phyloP scores from a whole-genome alignment of 2,888 invertebrate genomes.

The Diplazon laetatorius region DNA sequence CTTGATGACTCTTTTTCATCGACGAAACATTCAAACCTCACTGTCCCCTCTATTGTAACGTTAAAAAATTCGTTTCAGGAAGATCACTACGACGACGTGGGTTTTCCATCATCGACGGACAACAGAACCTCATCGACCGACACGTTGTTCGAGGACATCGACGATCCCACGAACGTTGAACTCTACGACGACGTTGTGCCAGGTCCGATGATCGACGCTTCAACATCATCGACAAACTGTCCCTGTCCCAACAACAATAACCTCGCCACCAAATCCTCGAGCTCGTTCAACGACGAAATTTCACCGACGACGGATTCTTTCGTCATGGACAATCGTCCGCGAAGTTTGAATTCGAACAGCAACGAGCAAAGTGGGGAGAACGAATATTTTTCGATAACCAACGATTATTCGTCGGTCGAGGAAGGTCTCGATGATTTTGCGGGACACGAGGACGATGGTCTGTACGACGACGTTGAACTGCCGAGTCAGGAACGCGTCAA shows the following conservation, averaged over 20 bases:
- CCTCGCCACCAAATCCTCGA: constrained; percentile 9
- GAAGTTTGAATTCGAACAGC: constrained; percentile 7
- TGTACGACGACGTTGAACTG: constrained; percentile 76
- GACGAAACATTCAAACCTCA: neutral
- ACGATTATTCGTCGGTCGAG: constrained; percentile 74
- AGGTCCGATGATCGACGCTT: constrained; percentile 32
- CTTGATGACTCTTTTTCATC: too few relatives aligned
- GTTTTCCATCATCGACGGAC: constrained; percentile 44
- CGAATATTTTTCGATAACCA: constrained; percentile 66
- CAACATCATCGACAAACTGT: constrained; percentile 26
- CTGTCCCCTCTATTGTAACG: neutral
- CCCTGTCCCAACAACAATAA: neutral
- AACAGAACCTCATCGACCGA: constrained; percentile 19
- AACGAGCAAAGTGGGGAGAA: constrained; percentile 50
- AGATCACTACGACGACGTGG: constrained; percentile 68
- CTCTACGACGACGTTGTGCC: constrained; percentile 73
- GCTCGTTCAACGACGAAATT: constrained; percentile 2
- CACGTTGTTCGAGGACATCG: constrained; percentile 29
- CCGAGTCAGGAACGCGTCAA: constrained; percentile 77
- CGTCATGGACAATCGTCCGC: neutral
- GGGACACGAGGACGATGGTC: constrained; percentile 65
- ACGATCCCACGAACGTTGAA: constrained; percentile 63
- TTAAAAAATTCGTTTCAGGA: constrained; percentile 56
- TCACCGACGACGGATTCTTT: constrained; percentile 47
- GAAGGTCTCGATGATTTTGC: constrained; percentile 62